phyloP scores from a whole-genome alignment of 2,113 vertebrate genomes.

The Podarcis raffonei region DNA sequence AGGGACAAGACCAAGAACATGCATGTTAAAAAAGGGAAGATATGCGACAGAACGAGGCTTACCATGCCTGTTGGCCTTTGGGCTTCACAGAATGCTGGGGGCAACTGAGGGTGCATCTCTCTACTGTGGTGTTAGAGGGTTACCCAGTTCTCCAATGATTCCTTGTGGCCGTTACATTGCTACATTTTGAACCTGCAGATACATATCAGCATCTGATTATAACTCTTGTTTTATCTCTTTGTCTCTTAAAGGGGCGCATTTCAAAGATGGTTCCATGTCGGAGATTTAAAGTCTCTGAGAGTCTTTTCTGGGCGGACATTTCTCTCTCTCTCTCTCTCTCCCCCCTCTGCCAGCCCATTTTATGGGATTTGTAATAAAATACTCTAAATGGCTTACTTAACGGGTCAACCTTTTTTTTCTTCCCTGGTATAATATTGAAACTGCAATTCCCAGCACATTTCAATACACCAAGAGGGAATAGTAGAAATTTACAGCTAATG shows the following conservation, averaged over 20 bases:
- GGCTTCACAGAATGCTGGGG: background rate
- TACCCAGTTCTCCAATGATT: background rate
- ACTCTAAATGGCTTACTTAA: conserved; percentile 55
- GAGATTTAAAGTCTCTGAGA: conserved; percentile 46
- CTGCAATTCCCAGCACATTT: conserved; percentile 51
- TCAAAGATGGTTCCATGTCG: background rate
- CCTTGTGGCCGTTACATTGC: background rate
- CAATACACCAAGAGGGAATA: background rate
- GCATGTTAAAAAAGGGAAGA: too few relatives aligned
- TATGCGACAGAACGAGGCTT: too few relatives aligned
- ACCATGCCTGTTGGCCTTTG: background rate
- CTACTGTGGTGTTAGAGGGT: background rate
- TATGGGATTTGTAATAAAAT: conserved; percentile 54
- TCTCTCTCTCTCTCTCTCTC: conserved; percentile 11
- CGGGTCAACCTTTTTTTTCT: conserved; percentile 57
- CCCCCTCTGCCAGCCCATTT: conserved; percentile 23
- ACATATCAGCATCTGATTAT: background rate
- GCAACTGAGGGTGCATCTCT: background rate
- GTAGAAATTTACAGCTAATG: conserved; percentile 60
- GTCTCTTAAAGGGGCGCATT: background rate
- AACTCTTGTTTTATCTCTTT: conserved; percentile 42
- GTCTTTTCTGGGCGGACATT: conserved; percentile 40
- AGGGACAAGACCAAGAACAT: too few relatives aligned
- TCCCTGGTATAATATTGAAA: conserved; percentile 31
- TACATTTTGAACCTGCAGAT: background rate